Evolutionary conservation across 1,140 invertebrate genomes (phyloP).

Genomic region (Gyrodactylus bullatarudis): DNA sequence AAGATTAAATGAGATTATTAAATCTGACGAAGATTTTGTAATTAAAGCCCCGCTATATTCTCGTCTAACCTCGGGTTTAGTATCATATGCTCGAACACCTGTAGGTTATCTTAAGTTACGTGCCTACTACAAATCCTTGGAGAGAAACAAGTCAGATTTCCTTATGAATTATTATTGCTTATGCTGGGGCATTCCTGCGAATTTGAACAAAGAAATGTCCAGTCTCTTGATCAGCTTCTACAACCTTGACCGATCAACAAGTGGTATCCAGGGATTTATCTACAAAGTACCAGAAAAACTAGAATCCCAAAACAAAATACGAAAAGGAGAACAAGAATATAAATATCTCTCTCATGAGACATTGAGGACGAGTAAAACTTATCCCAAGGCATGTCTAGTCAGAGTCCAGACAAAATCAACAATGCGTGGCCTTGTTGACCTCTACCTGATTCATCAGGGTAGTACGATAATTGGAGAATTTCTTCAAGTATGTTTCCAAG

Average conservation of each 20-base stretch:
- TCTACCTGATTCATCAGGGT: background rate
- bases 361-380: background rate
- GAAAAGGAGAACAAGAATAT: background rate
- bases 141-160: background rate
- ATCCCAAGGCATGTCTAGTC: background rate
- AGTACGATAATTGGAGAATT: background rate
- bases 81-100: background rate
- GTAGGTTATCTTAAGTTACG: background rate
- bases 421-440: background rate
- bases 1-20: background rate
- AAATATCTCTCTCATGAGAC: background rate
- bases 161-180: background rate
- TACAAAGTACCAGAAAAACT: background rate
- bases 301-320: background rate
- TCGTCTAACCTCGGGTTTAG: background rate
- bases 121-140: background rate
- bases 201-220: background rate
- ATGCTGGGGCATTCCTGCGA: background rate
- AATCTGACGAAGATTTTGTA: background rate
- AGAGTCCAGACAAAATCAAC: background rate
- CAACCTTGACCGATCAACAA: background rate
- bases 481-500: background rate
- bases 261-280: background rate
- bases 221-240: background rate
- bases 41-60: background rate